phyloP scores from a whole-genome alignment of 1,140 invertebrate genomes.

The Ladona fulva region DNA sequence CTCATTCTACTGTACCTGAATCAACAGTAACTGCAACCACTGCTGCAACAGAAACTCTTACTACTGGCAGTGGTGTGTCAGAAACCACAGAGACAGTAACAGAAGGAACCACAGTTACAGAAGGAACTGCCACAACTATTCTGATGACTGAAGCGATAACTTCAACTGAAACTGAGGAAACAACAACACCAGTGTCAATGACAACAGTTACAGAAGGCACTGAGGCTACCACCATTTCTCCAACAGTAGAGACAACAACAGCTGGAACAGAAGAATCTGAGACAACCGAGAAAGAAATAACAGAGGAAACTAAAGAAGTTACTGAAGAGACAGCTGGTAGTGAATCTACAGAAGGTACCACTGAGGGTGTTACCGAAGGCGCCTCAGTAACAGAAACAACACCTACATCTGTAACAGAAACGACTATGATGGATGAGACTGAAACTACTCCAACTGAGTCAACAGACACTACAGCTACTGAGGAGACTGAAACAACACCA shows the following conservation, averaged over 20 bases:
- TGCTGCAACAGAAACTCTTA: neutral
- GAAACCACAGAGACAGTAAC: conserved; percentile 9
- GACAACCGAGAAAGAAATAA: conserved; percentile 17
- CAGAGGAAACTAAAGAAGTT: conserved; percentile 12
- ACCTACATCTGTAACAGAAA: conserved; percentile 17
- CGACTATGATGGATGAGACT: conserved; percentile 12
- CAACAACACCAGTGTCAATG: conserved; percentile 15
- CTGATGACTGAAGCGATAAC: neutral
- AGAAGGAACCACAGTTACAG: neutral
- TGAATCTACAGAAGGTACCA: conserved; percentile 20
- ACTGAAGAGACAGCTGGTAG: conserved; percentile 19
- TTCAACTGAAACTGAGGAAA: conserved; percentile 22
- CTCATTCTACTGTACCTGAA: neutral
- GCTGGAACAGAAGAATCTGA: conserved; percentile 19
- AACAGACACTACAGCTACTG: conserved; percentile 24
- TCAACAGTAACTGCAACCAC: neutral
- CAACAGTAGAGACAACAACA: conserved; percentile 17
- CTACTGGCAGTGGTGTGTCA: conserved; percentile 17
- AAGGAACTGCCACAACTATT: neutral
- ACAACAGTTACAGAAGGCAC: conserved; percentile 18
- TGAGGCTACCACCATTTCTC: conserved; percentile 19
- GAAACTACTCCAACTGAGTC: conserved; percentile 15
- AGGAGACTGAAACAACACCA: conserved; percentile 20
- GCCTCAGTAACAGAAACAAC: neutral
- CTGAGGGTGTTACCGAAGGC: conserved; percentile 11